Conservation (phyloP, 2,797 vertebrate species). For the Myotis daubentonii region DNA sequence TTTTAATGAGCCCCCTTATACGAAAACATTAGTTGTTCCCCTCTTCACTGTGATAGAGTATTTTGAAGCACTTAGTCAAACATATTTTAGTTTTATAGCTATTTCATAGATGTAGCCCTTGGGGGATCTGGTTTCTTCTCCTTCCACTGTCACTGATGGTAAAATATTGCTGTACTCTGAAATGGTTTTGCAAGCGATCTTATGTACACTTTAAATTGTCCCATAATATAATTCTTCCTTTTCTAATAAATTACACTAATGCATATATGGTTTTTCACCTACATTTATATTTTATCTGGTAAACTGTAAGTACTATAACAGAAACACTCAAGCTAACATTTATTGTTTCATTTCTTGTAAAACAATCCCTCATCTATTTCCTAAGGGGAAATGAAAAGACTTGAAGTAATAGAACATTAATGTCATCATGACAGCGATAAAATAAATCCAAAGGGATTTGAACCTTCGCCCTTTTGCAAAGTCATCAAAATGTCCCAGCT, state of each 20-base stretch:
- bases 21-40: slow-evolving; percentile 24
- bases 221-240: slow-evolving; percentile 40
- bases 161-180: slow-evolving; percentile 30
- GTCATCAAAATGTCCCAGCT: slow-evolving; percentile 63
- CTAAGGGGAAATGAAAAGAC: not conserved
- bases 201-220: slow-evolving; percentile 12
- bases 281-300: slow-evolving; percentile 45
- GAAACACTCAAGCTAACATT: slow-evolving; percentile 22
- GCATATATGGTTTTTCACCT: not conserved
- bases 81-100: slow-evolving; percentile 24
- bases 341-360: slow-evolving; percentile 43
- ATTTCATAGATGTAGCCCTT: not conserved
- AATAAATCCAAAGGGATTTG: slow-evolving; percentile 42
- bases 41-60: slow-evolving; percentile 20
- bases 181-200: not conserved
- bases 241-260: slow-evolving; percentile 40
- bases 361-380: slow-evolving; percentile 31
- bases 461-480: slow-evolving; percentile 53
- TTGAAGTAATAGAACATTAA: slow-evolving; percentile 5
- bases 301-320: slow-evolving; percentile 42
- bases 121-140: slow-evolving; percentile 25
- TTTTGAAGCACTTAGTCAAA: slow-evolving; percentile 77
- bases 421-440: slow-evolving; percentile 34
- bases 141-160: slow-evolving; percentile 33
- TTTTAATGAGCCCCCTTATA: slow-evolving; percentile 37